Evolutionary conservation across 1,140 invertebrate genomes (phyloP).

Genomic region (Telenomus remus): DNA sequence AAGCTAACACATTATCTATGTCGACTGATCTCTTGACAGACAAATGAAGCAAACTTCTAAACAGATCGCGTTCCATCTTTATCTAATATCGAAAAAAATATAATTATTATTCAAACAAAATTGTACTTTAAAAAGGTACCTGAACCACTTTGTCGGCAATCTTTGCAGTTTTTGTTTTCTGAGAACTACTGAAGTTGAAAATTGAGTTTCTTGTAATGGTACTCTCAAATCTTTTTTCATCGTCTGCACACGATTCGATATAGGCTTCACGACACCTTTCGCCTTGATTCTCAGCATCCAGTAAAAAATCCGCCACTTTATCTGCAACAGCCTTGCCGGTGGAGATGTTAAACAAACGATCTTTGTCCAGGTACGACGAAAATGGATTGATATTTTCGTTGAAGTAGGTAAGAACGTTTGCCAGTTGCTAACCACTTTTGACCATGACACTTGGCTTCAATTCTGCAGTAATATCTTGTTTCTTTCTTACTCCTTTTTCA

Average conservation of each 20-base stretch:
- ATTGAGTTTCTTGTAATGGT: constrained; percentile 54
- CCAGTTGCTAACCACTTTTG: constrained; percentile 15
- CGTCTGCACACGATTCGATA: constrained; percentile 48
- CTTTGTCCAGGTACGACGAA: constrained; percentile 24
- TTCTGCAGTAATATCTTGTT: constrained; percentile 42
- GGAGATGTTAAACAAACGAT: constrained; percentile 49
- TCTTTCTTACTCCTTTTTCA: constrained; percentile 30
- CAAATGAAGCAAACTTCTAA: constrained; percentile 14
- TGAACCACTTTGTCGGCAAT: constrained; percentile 44
- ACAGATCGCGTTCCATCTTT: constrained; percentile 21
- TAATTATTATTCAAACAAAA: too few relatives aligned
- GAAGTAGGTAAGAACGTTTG: constrained; percentile 32
- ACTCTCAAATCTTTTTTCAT: constrained; percentile 53
- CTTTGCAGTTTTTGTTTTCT: constrained; percentile 39
- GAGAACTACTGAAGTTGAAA: constrained; percentile 33
- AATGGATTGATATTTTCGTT: constrained; percentile 52
- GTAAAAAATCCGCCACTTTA: constrained; percentile 35
- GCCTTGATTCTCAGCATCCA: constrained; percentile 35
- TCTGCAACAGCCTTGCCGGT: constrained; percentile 38
- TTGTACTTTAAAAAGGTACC: constrained; percentile 23
- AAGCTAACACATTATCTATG: constrained; percentile 19
- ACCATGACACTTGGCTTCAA: constrained; percentile 34
- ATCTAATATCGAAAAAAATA: constrained; percentile 1
- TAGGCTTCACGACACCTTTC: constrained; percentile 41
- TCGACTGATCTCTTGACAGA: constrained; percentile 15